Evolutionary conservation across 2,888 invertebrate genomes (phyloP).

Genomic region (Drepana falcataria): DNA sequence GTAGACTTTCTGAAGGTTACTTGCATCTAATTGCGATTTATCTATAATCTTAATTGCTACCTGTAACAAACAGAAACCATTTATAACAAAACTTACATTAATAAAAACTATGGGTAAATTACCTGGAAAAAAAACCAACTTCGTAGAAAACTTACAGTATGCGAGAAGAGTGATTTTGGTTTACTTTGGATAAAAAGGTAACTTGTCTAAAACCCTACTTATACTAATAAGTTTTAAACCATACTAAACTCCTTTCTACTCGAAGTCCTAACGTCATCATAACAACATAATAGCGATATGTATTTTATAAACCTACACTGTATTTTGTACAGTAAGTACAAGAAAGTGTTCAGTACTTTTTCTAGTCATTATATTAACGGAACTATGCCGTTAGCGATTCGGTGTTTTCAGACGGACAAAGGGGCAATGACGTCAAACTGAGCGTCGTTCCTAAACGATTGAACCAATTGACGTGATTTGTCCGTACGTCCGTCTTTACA

Average conservation of each 20-base stretch:
- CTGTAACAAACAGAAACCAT: conserved; percentile 76
- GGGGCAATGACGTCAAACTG: conserved; percentile 64
- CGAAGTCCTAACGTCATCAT: too few species aligned
- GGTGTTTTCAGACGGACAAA: conserved; percentile 45
- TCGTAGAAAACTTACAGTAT: too few species aligned
- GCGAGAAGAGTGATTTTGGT: too few species aligned
- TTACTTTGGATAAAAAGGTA: too few species aligned
- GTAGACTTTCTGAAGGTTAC: conserved; percentile 96
- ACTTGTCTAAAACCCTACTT: too few species aligned
- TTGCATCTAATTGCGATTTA: conserved; percentile 93
- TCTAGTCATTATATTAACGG: conserved; percentile 26
- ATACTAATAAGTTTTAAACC: too few species aligned
- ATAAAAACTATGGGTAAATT: too few species aligned
- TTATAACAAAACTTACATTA: background rate
- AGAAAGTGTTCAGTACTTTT: background rate
- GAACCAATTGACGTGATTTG: conserved; percentile 71
- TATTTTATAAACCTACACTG: too few species aligned
- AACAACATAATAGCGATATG: too few species aligned
- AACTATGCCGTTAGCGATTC: conserved; percentile 49
- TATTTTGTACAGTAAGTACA: background rate
- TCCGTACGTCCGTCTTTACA: conserved; percentile 28
- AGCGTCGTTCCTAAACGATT: conserved; percentile 61
- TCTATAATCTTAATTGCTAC: conserved; percentile 98
- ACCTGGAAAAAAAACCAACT: too few species aligned
- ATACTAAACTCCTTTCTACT: too few species aligned